Base-by-base conservation (phyloP, 2,888 invertebrate species). In the Lycaena phlaeas region DNA sequence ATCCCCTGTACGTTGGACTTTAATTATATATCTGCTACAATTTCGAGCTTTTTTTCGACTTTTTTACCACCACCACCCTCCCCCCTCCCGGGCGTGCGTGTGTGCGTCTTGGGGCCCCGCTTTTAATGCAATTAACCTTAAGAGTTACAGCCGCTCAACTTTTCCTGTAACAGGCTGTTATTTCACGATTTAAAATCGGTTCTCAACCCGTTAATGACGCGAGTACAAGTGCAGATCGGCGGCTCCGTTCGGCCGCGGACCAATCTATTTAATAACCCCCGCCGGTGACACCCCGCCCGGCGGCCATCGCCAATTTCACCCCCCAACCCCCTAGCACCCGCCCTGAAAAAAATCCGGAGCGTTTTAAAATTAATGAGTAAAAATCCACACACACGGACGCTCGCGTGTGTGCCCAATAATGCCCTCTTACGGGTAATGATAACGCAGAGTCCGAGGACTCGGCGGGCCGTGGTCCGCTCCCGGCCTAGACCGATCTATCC, bases 281-380 rank as follows among this genome's bases (percentile, higher is more conserved):
- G 73, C 68, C 76, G 75, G 82, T 82, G 82, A 81, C 82, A 82
- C 84, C 82, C 84, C 81, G 64, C 75, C 79, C 77, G 79, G 74
- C 82, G 85, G 81, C 77, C 79, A 79, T 84, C 79, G 82, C 84
- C 79, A 77, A 81, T 78, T 82, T 78, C 73, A 76, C 66, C 71
- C 76, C 72, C 73, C 66, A 61, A 62, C 74, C 74, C 77, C 77
- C 75, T 69, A 69, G 75, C 77, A 75, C 76, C 82, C 81, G 73
- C 81, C 76, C 82, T 78, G 81, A 79, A 85, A 84, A 85, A 85
- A 85, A 85, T 85, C 84, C 85, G 64, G 79, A 84, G 81, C 85
- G 84, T 85, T 85, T 85, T 85, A 85, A 85, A 85, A 85, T 85
- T 85, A 85, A 85, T 85, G 85, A 85, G 85, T 85, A 85, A 85